Conservation (phyloP, 2,888 invertebrate species). For the Acanthosoma haemorrhoidale region DNA sequence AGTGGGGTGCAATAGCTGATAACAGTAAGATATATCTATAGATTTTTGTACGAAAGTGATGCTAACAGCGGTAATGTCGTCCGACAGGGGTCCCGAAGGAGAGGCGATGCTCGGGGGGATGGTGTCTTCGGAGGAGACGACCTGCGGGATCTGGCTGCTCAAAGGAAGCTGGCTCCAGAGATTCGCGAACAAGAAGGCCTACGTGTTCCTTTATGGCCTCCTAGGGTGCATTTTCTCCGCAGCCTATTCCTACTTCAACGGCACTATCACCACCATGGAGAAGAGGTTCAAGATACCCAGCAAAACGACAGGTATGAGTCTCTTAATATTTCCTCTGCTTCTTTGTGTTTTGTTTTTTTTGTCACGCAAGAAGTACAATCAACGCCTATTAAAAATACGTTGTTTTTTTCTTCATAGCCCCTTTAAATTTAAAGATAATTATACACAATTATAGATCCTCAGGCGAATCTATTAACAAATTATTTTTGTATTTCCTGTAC, state of each 20-base stretch:
- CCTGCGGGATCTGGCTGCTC: conserved; percentile 60
- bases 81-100: conserved; percentile 9
- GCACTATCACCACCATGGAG: conserved; percentile 68
- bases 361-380: too few species aligned
- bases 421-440: too few species aligned
- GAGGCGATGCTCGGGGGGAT: conserved; percentile 41
- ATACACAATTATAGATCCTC: too few species aligned
- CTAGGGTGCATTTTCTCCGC: conserved; percentile 64
- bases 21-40: not conserved
- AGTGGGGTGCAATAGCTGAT: not conserved
- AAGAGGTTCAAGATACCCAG: conserved; percentile 69
- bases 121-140: conserved; percentile 57
- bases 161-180: conserved; percentile 55
- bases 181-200: conserved; percentile 55
- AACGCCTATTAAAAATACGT: too few species aligned
- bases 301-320: conserved; percentile 63
- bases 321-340: too few species aligned
- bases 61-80: not conserved
- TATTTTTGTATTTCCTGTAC: too few species aligned
- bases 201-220: conserved; percentile 60
- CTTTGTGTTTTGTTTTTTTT: too few species aligned
- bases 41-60: not conserved
- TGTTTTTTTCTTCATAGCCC: too few species aligned
- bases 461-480: too few species aligned
- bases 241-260: conserved; percentile 65